Evolutionary conservation across 2,888 invertebrate genomes (phyloP).

Genomic region (Pseudoips prasinana): DNA sequence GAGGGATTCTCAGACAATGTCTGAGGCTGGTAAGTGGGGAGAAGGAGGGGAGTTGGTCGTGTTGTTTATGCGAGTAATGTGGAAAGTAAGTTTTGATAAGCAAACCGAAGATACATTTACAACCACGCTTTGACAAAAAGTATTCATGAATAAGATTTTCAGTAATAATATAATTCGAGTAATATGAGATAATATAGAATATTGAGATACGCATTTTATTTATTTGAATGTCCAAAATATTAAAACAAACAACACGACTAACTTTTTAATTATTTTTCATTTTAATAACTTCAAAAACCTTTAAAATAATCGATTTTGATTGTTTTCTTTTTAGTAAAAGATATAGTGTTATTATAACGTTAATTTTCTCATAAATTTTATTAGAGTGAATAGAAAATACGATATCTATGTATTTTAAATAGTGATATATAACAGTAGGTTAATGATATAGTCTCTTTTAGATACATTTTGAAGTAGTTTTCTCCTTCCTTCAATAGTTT

Average conservation of each 20-base stretch:
- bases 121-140: too few relatives aligned
- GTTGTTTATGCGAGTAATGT: constrained; percentile 22
- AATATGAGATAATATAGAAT: too few relatives aligned
- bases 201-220: too few relatives aligned
- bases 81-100: too few relatives aligned
- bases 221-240: not conserved
- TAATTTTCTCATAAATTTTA: constrained; percentile 12
- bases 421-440: constrained; percentile 8
- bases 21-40: constrained; percentile 89
- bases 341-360: too few relatives aligned
- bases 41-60: constrained; percentile 8
- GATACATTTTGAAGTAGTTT: constrained; percentile 25
- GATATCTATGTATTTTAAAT: constrained; percentile 9
- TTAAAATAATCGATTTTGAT: too few relatives aligned
- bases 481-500: constrained; percentile 25
- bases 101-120: too few relatives aligned
- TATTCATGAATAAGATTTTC: too few relatives aligned
- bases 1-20: constrained; percentile 98
- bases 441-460: constrained; percentile 25
- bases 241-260: constrained; percentile 18
- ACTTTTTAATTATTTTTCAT: constrained; percentile 3
- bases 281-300: constrained; percentile 1
- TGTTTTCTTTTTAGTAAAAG: too few relatives aligned
- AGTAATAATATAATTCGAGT: too few relatives aligned
- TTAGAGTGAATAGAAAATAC: constrained; percentile 31